Conservation (phyloP, 2,888 invertebrate species). For the Sympetrum striolatum region DNA sequence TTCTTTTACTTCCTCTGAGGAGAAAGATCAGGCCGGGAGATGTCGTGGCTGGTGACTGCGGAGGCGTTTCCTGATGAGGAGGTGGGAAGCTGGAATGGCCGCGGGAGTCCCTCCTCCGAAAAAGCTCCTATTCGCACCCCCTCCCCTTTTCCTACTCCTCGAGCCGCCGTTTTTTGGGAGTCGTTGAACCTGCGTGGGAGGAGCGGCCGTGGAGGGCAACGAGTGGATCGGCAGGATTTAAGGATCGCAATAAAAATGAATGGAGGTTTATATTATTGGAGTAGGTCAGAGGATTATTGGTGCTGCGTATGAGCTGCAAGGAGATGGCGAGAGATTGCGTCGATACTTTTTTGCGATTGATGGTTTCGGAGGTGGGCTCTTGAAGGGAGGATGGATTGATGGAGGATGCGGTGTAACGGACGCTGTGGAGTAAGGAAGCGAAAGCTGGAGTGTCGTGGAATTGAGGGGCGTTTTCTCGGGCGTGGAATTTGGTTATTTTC, state of each 20-base stretch:
- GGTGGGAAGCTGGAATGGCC: slow-evolving; percentile 1
- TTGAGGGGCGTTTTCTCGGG: background rate
- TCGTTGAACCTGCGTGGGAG: slow-evolving; percentile 32
- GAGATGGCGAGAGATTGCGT: background rate
- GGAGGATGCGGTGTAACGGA: background rate
- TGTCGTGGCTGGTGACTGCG: background rate
- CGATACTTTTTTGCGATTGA: background rate
- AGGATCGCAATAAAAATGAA: background rate
- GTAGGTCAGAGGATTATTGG: slow-evolving; percentile 5
- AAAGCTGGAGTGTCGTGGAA: background rate
- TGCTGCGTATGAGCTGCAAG: background rate
- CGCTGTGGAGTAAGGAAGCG: background rate
- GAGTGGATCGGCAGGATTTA: background rate
- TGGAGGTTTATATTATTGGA: slow-evolving; percentile 14
- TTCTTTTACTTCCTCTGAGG: background rate
- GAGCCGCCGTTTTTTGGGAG: background rate
- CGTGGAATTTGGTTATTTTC: background rate
- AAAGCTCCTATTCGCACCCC: background rate
- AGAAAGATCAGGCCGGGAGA: background rate
- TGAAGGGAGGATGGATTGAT: background rate
- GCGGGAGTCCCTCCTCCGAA: background rate
- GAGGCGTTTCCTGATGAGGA: background rate
- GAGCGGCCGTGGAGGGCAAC: background rate
- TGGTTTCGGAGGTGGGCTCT: background rate
- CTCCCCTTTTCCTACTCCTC: background rate